Evolutionary conservation across 2,113 vertebrate species (phyloP).

Genomic region (Otis tarda): DNA sequence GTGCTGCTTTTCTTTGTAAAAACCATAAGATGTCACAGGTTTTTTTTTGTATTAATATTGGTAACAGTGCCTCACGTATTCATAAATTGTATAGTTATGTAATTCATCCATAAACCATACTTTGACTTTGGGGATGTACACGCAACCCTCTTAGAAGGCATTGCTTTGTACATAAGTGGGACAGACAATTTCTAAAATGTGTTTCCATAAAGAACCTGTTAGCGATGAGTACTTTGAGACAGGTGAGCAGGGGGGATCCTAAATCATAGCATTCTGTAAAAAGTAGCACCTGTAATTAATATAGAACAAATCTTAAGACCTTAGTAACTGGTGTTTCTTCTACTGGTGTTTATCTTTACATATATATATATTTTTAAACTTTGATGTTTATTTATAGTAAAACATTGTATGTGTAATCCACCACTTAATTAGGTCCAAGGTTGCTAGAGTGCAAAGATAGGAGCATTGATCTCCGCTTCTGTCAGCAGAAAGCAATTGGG

Average conservation of each 20-base stretch:
- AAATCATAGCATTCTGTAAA: neutral
- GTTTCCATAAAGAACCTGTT: neutral
- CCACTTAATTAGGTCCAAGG: neutral
- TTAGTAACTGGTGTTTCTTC: neutral
- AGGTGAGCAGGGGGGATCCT: neutral
- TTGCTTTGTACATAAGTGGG: neutral
- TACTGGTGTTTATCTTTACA: neutral
- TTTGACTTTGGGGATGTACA: neutral
- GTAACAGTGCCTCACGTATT: neutral
- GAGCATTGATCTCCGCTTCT: neutral
- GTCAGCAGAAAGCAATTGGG: neutral
- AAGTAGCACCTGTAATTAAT: neutral
- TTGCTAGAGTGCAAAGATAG: neutral
- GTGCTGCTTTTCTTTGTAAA: neutral
- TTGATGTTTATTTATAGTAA: neutral
- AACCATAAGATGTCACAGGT: neutral
- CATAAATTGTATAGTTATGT: neutral
- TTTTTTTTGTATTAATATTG: neutral
- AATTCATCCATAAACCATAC: neutral
- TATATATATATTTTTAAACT: neutral
- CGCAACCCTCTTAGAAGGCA: neutral
- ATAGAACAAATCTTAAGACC: neutral
- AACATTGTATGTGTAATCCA: neutral
- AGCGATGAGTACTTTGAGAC: neutral
- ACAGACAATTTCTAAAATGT: neutral